These are phyloP conservation scores for Micrasema longulum DNA, from an alignment of 1,140 invertebrate species.

Conservation along the genomic window DNA sequence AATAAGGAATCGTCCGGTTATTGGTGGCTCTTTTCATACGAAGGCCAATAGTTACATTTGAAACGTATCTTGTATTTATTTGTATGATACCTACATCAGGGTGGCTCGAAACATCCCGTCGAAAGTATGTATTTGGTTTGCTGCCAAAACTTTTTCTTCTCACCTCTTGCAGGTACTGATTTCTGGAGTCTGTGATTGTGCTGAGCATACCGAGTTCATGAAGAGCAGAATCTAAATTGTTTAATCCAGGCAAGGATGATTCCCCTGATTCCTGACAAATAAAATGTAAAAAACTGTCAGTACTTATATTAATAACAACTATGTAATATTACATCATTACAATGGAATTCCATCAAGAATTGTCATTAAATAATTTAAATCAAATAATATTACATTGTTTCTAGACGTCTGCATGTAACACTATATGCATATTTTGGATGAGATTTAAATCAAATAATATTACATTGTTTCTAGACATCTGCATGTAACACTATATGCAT, in stretches of 20 bases:
- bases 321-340: background rate
- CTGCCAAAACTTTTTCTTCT: slow-evolving; percentile 56
- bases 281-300: background rate
- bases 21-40: slow-evolving; percentile 66
- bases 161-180: slow-evolving; percentile 68
- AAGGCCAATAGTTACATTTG: slow-evolving; percentile 70
- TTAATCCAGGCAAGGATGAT: slow-evolving; percentile 54
- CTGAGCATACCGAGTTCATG: slow-evolving; percentile 71
- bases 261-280: slow-evolving; percentile 37
- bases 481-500: too few relatives aligned
- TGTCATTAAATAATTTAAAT: too few relatives aligned
- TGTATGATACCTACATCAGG: slow-evolving; percentile 62
- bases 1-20: slow-evolving; percentile 65
- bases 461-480: too few relatives aligned
- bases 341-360: background rate
- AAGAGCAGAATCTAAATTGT: slow-evolving; percentile 69
- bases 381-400: too few relatives aligned
- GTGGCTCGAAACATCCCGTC: slow-evolving; percentile 27
- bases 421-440: too few relatives aligned
- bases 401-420: too few relatives aligned
- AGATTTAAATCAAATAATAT: too few relatives aligned
- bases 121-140: slow-evolving; percentile 59
- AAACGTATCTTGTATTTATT: slow-evolving; percentile 69
- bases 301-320: background rate
- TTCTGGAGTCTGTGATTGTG: slow-evolving; percentile 67